These are phyloP conservation scores for Carlito syrichta DNA, from an alignment of 2,113 vertebrate species.

Conservation along the genomic window DNA sequence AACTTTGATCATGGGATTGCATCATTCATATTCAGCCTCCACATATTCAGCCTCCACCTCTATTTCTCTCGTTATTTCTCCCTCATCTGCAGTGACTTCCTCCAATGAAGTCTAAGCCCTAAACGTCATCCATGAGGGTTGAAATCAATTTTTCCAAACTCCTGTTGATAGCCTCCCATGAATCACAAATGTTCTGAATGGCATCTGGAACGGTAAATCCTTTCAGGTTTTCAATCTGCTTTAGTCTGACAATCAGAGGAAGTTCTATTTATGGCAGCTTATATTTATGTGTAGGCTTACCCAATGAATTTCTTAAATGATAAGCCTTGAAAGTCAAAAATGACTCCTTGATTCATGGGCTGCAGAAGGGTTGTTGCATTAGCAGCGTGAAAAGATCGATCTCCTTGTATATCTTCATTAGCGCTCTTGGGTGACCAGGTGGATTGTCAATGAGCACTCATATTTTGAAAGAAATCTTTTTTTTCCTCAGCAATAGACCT, in stretches of 20 bases:
- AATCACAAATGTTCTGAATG: not conserved
- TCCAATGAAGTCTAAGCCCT: not conserved
- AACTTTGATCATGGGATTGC: not conserved
- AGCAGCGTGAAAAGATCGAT: not conserved
- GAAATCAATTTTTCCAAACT: not conserved
- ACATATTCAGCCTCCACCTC: not conserved
- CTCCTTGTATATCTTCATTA: not conserved
- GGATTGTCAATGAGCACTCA: not conserved
- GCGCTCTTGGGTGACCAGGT: not conserved
- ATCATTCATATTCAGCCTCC: not conserved
- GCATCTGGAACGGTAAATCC: not conserved
- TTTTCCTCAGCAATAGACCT: not conserved
- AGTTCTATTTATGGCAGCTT: not conserved
- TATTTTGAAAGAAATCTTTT: not conserved
- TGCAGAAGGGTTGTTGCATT: not conserved
- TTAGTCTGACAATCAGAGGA: not conserved
- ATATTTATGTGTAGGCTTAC: not conserved
- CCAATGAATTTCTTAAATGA: not conserved
- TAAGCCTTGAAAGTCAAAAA: not conserved
- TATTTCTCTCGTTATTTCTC: not conserved
- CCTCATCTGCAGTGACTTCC: not conserved
- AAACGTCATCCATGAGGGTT: not conserved
- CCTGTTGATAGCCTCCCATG: not conserved
- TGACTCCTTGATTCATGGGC: not conserved
- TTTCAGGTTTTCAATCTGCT: not conserved